These are phyloP conservation scores for Candidula unifasciata DNA, from an alignment of 2,888 invertebrate genomes.

Conservation along the genomic window DNA sequence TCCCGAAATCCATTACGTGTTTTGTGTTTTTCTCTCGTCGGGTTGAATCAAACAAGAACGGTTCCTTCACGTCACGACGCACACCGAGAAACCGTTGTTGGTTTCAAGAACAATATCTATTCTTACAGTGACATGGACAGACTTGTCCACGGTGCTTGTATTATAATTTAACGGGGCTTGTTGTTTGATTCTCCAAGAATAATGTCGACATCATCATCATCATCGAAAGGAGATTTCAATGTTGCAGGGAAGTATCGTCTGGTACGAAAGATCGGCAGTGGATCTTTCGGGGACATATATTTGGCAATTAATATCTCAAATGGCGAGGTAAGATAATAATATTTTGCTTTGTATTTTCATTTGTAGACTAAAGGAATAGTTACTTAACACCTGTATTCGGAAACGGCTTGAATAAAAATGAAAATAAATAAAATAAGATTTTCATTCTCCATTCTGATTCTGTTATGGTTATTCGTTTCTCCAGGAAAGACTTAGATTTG, in stretches of 20 bases:
- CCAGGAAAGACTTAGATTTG: too few relatives aligned
- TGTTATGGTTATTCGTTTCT: too few relatives aligned
- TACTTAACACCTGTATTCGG: too few relatives aligned
- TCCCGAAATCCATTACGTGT: slow-evolving; percentile 41
- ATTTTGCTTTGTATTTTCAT: neutral
- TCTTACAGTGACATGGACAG: slow-evolving; percentile 14
- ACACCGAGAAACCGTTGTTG: neutral
- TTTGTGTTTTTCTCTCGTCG: slow-evolving; percentile 42
- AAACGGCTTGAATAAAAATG: too few relatives aligned
- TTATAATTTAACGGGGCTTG: slow-evolving; percentile 10
- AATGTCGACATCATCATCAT: slow-evolving; percentile 30
- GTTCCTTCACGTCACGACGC: slow-evolving; percentile 1
- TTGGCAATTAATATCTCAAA: slow-evolving; percentile 74
- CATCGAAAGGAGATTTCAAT: slow-evolving; percentile 48
- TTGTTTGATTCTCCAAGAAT: slow-evolving; percentile 6
- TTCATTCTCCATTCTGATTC: too few relatives aligned
- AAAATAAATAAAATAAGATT: too few relatives aligned
- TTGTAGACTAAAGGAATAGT: too few relatives aligned
- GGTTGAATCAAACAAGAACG: neutral
- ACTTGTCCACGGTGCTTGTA: neutral
- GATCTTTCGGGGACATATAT: slow-evolving; percentile 76
- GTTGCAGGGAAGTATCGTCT: slow-evolving; percentile 77
- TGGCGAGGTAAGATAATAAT: slow-evolving; percentile 41
- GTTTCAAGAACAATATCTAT: neutral
- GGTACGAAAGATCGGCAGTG: slow-evolving; percentile 59